Percentiles rank a stretch among this genome's conserved stretches.
These are phyloP conservation scores for Drosophila malerkotliana DNA, from an alignment of 1,140 invertebrate genomes.

Conservation along the genomic window DNA sequence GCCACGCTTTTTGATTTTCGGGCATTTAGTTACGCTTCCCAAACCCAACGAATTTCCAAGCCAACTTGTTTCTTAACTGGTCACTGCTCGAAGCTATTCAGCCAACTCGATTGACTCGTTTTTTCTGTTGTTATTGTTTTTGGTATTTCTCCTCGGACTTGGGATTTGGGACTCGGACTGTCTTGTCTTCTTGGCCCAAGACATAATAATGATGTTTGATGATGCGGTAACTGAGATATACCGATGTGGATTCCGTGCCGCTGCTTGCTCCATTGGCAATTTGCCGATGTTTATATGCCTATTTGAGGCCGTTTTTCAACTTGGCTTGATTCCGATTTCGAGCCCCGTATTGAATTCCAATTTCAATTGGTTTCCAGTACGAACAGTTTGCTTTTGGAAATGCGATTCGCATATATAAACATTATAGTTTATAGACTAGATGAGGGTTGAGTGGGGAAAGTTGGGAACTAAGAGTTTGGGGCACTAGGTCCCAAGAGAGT, in stretches of 20 bases:
- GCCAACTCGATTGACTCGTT: conserved; percentile 72
- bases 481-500: neutral
- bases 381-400: conserved; percentile 43
- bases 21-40: conserved; percentile 50
- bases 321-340: conserved; percentile 51
- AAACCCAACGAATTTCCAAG: conserved; percentile 15
- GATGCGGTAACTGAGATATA: conserved; percentile 68
- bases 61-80: conserved; percentile 28
- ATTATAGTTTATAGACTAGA: conserved; percentile 1
- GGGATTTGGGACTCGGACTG: conserved; percentile 10
- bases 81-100: conserved; percentile 16
- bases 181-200: conserved; percentile 32
- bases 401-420: conserved; percentile 40
- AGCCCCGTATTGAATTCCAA: conserved; percentile 17
- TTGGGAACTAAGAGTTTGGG: neutral
- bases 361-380: conserved; percentile 56
- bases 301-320: conserved; percentile 70
- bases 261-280: conserved; percentile 53
- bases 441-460: too few species aligned
- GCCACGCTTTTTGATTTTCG: conserved; percentile 78
- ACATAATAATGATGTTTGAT: conserved; percentile 60
- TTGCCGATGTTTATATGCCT: conserved; percentile 69
- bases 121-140: conserved; percentile 14
- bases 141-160: conserved; percentile 17
- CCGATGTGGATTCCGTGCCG: conserved; percentile 22